A percentile compares a stretch with the other conserved stretches of the same genome.
Evolutionary conservation across 2,888 invertebrate species (phyloP).

Genomic region (Parnassius mnemosyne): DNA sequence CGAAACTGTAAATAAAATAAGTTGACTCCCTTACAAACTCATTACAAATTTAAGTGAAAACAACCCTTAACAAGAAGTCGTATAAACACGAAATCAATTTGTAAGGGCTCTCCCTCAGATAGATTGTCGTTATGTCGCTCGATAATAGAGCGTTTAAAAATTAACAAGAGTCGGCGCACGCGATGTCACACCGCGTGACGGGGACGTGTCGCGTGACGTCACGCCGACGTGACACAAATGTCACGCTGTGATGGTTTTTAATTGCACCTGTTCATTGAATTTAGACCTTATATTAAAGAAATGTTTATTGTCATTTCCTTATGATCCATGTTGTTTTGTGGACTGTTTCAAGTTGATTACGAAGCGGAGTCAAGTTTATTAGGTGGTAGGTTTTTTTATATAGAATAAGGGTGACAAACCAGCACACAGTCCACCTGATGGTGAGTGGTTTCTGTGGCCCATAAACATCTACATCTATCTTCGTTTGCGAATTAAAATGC

Average conservation of each 20-base stretch:
- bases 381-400: no score
- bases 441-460: no score
- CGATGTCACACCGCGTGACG: constrained; percentile 61
- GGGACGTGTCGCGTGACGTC: constrained; percentile 53
- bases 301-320: no score
- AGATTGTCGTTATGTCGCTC: constrained; percentile 52
- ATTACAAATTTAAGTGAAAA: constrained; percentile 12
- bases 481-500: no score
- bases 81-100: constrained; percentile 41
- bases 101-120: constrained; percentile 39
- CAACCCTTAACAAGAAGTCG: constrained; percentile 27
- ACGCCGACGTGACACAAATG: constrained; percentile 47
- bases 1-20: no score
- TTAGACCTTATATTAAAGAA: background rate
- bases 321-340: no score
- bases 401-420: no score
- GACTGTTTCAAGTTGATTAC: no score
- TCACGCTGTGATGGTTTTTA: constrained; percentile 37
- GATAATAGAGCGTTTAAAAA: constrained; percentile 72
- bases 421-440: no score
- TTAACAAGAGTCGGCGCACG: constrained; percentile 54
- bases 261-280: constrained; percentile 9
- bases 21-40: background rate
- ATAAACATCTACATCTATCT: no score
- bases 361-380: no score